phyloP scores from a whole-genome alignment of 2,113 vertebrate genomes.

The Corynorhinus townsendii region DNA sequence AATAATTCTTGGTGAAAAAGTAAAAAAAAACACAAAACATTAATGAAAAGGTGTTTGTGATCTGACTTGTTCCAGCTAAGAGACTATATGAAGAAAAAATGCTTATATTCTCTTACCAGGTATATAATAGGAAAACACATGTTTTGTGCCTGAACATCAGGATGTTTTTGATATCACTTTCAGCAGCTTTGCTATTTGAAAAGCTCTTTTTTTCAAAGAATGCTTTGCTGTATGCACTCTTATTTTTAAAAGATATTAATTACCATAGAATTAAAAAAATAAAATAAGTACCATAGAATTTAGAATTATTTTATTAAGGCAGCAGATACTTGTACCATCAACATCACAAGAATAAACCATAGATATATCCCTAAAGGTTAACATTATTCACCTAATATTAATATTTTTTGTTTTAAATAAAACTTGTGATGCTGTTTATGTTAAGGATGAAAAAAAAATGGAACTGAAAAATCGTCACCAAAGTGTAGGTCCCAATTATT shows the following conservation, averaged over 20 bases:
- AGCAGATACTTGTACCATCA: neutral
- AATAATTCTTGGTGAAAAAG: slow-evolving; percentile 34
- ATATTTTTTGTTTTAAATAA: neutral
- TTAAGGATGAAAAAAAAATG: neutral
- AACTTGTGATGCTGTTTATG: neutral
- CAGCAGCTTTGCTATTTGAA: neutral
- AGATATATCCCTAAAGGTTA: neutral
- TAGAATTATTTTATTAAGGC: neutral
- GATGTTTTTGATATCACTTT: slow-evolving; percentile 66
- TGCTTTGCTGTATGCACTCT: slow-evolving; percentile 60
- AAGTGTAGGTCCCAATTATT: neutral
- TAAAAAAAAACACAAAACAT: neutral
- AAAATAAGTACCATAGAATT: slow-evolving; percentile 22
- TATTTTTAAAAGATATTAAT: slow-evolving; percentile 72
- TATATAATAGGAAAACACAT: slow-evolving; percentile 50
- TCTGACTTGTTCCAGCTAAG: neutral
- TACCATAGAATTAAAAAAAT: neutral
- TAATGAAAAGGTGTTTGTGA: slow-evolving; percentile 60
- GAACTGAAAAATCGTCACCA: neutral
- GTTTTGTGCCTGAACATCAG: slow-evolving; percentile 45
- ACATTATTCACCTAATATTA: neutral
- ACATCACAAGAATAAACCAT: neutral
- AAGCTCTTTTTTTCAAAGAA: slow-evolving; percentile 71
- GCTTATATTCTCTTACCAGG: slow-evolving; percentile 40
- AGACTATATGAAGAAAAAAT: slow-evolving; percentile 44